Evolutionary conservation across 2,888 invertebrate species (phyloP).

Genomic region (Mesorhabditis belari): DNA sequence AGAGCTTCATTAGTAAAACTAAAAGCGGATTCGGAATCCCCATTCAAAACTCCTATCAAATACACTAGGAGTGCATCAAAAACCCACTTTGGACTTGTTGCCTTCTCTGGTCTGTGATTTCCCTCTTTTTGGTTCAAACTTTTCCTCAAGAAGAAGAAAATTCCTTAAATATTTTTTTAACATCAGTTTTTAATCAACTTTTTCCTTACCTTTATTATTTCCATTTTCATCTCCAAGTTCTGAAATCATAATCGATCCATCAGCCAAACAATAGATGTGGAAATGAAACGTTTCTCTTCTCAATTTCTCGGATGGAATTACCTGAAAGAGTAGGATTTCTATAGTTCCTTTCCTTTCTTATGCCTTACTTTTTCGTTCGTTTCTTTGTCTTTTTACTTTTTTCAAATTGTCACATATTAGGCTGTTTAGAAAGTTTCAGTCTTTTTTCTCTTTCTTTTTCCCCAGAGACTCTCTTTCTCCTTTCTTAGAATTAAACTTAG

Average conservation of each 20-base stretch:
- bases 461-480: conserved; percentile 61
- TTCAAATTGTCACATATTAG: conserved; percentile 67
- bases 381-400: conserved; percentile 37
- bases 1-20: no score
- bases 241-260: conserved; percentile 89
- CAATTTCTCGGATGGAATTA: conserved; percentile 74
- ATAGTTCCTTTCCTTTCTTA: neutral
- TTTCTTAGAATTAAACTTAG: conserved; percentile 94
- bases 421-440: no score
- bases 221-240: conserved; percentile 82
- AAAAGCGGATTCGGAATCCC: no score
- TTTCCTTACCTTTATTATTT: conserved; percentile 67
- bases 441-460: conserved; percentile 13
- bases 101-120: no score
- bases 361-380: conserved; percentile 6
- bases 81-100: no score
- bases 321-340: conserved; percentile 61
- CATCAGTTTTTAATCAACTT: neutral
- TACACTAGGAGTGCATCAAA: no score
- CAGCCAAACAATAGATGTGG: conserved; percentile 84
- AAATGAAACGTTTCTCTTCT: conserved; percentile 76
- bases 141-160: conserved; percentile 77
- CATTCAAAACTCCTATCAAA: no score
- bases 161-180: no score
- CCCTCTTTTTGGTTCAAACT: conserved; percentile 69